Conservation (phyloP, 2,888 invertebrate species). For the Diaphora mendica region DNA sequence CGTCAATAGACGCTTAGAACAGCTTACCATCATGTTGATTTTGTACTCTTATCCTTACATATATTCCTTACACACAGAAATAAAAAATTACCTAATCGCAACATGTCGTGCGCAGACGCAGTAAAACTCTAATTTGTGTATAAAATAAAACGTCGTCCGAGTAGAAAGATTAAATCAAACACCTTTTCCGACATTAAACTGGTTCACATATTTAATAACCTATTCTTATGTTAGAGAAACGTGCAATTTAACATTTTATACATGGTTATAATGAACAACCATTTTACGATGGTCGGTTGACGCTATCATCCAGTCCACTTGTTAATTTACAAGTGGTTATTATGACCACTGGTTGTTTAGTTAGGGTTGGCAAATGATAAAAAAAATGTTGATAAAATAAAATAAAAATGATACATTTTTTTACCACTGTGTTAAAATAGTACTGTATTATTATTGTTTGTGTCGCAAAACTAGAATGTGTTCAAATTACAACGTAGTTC, state of each 20-base stretch:
- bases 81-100: background rate
- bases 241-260: constrained; percentile 68
- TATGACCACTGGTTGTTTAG: constrained; percentile 24
- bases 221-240: constrained; percentile 57
- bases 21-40: too few species aligned
- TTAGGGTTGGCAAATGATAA: constrained; percentile 33
- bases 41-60: too few species aligned
- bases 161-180: constrained; percentile 16
- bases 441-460: too few species aligned
- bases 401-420: background rate
- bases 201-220: constrained; percentile 48
- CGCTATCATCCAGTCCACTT: constrained; percentile 56
- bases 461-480: too few species aligned
- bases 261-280: constrained; percentile 56
- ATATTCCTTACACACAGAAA: background rate
- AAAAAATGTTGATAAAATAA: background rate
- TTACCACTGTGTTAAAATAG: too few species aligned
- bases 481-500: too few species aligned
- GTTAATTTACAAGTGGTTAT: constrained; percentile 57
- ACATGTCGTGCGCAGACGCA: background rate
- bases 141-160: constrained; percentile 1
- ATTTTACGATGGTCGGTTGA: constrained; percentile 64
- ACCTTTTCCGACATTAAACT: constrained; percentile 22
- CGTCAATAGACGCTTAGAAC: too few species aligned
- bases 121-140: background rate